Evolutionary conservation across 2,888 invertebrate species (phyloP), one percentile per base, ranked within the genome.

Genomic region (Physocephala rufipes): DNA sequence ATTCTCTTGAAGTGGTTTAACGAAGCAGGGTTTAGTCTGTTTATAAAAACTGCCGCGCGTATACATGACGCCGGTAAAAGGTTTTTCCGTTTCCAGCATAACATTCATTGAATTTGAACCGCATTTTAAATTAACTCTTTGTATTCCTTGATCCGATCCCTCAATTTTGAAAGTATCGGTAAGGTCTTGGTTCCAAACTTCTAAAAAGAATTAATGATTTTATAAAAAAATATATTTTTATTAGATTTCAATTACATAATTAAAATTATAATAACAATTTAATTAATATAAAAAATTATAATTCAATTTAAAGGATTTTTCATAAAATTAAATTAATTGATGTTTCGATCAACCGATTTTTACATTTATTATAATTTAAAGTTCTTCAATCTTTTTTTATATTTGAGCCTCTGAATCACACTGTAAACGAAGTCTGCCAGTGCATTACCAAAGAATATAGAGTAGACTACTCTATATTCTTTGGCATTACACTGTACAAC

Each of bases 1-100:
- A 3, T 82, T 86, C 30, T 81, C 86, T 9, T 84, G 85, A 4
- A 79, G 80, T 0, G 89, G 87, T 76, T 90, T 88, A 26, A 89
- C 81, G 78, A 89, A 90, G 78, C 90, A 90, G 0, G 89, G 88
- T 0, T 86, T 82, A 45, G 88, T 81, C 80, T 89, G 88, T 59
- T 88, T 88, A 75, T 89, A 86, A 79, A 89, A 90, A 78, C 88
- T 90, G 45, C 90, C 90, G 65, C 89, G 86, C 0, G 90, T 90
- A 76, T 90, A 90, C 83, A 90, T 88, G 0, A 90, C 89, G 0
- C 90, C 90, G 1, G 86, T 85, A 77, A 90, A 90, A 58, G 89
- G 88, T 61, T 89, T 87, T 63, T 88, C 88, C 1, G 88, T 89
- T 80, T 87, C 86, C 24, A 88, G 76, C 75, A 86, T 81, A 2